Evolutionary conservation across 2,797 vertebrate species (phyloP).

Genomic region (Masticophis lateralis): DNA sequence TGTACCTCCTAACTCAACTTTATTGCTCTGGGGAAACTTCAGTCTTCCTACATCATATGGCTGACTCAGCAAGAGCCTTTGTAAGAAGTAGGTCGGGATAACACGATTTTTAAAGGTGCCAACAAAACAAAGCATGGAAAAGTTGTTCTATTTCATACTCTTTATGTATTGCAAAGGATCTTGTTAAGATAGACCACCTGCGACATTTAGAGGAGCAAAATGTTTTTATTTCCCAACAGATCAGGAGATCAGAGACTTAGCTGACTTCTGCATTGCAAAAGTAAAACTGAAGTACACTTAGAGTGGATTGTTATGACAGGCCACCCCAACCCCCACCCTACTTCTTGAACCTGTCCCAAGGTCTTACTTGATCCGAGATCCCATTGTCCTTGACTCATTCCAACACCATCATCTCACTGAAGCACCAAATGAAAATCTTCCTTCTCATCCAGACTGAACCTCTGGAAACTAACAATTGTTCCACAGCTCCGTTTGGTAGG

Average conservation of each 20-base stretch:
- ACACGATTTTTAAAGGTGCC: background rate
- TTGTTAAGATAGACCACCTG: background rate
- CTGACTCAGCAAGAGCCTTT: background rate
- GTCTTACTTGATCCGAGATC: constrained; percentile 66
- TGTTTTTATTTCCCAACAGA: background rate
- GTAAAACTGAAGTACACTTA: background rate
- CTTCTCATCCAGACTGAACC: background rate
- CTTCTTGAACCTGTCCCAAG: background rate
- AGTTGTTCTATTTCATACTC: background rate
- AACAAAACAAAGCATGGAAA: background rate
- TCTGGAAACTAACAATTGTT: background rate
- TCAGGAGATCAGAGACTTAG: background rate
- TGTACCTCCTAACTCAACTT: background rate
- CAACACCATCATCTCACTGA: background rate
- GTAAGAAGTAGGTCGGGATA: background rate
- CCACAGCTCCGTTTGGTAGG: background rate
- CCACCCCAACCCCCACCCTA: background rate
- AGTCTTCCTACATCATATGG: background rate
- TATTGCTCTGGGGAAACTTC: background rate
- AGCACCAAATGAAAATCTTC: background rate
- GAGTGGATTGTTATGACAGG: background rate
- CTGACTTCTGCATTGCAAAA: background rate
- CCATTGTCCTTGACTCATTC: constrained; percentile 58
- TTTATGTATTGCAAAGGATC: background rate
- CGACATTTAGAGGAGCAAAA: background rate